These are phyloP conservation scores for Kradibia gibbosae DNA, from an alignment of 1,140 invertebrate genomes.

Conservation along the genomic window DNA sequence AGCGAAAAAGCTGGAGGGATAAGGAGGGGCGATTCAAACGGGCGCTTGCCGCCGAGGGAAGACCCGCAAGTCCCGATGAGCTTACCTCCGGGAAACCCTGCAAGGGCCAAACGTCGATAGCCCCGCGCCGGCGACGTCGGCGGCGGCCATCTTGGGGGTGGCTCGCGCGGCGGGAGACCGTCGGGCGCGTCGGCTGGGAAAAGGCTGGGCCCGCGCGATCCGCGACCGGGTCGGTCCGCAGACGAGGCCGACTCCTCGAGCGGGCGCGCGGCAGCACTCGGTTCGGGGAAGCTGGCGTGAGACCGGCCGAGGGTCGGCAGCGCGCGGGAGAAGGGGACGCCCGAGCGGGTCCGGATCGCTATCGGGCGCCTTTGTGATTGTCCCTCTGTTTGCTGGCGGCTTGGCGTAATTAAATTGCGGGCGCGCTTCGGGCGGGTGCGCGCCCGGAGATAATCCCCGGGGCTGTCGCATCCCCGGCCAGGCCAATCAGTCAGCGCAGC, in stretches of 20 bases:
- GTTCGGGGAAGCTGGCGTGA: too few relatives aligned
- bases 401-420: slow-evolving; percentile 38
- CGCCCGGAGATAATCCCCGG: slow-evolving; percentile 39
- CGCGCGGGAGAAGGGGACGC: slow-evolving; percentile 49
- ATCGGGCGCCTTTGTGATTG: slow-evolving; percentile 22
- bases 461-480: slow-evolving; percentile 62
- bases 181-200: not conserved
- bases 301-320: slow-evolving; percentile 52
- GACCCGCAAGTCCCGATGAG: slow-evolving; percentile 72
- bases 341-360: slow-evolving; percentile 52
- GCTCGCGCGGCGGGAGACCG: slow-evolving; percentile 38
- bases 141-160: slow-evolving; percentile 71
- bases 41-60: slow-evolving; percentile 69
- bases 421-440: slow-evolving; percentile 46
- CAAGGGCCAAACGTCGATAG: slow-evolving; percentile 73
- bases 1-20: not conserved
- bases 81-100: slow-evolving; percentile 71
- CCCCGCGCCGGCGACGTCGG: slow-evolving; percentile 53
- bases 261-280: slow-evolving; percentile 57
- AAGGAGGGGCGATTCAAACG: slow-evolving; percentile 38
- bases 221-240: not conserved
- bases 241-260: not conserved
- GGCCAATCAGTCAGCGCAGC: slow-evolving; percentile 66
- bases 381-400: not conserved
- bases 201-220: not conserved